These are phyloP conservation scores for Maniola hyperantus DNA, from an alignment of 2,888 invertebrate genomes.

Conservation along the genomic window DNA sequence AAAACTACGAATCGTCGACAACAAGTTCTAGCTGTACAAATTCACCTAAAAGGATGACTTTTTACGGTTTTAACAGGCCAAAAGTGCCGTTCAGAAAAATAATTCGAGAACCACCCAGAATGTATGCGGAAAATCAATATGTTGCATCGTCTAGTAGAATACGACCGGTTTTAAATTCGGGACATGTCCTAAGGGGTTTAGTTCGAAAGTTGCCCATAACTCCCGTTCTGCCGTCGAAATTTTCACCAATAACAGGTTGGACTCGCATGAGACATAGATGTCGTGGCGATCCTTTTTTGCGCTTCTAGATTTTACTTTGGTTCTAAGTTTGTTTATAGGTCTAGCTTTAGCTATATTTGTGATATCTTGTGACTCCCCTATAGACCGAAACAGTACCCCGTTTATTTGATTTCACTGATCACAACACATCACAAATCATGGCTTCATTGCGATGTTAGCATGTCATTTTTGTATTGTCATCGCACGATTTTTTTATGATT, in stretches of 20 bases:
- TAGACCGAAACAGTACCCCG: background rate
- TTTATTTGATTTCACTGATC: conserved; percentile 25
- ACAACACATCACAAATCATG: conserved; percentile 50
- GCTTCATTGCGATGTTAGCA: conserved; percentile 45
- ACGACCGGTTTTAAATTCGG: conserved; percentile 58
- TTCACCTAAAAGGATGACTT: conserved; percentile 83
- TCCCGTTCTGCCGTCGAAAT: conserved; percentile 81
- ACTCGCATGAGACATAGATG: conserved; percentile 57
- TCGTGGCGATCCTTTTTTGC: conserved; percentile 44
- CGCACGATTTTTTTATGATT: conserved; percentile 35
- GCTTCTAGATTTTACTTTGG: conserved; percentile 41
- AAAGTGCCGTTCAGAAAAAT: conserved; percentile 71
- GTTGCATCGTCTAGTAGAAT: conserved; percentile 49
- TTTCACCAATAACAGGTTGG: conserved; percentile 75
- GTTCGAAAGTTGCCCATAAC: conserved; percentile 77
- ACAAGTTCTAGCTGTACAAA: conserved; percentile 85
- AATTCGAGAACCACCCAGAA: conserved; percentile 61
- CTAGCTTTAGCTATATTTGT: conserved; percentile 40
- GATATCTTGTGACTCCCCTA: conserved; percentile 47
- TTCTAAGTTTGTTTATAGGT: conserved; percentile 29
- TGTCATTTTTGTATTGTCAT: conserved; percentile 40
- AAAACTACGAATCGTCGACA: conserved; percentile 85
- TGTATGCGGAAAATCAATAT: conserved; percentile 63
- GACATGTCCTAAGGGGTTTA: conserved; percentile 65
- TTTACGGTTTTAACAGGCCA: conserved; percentile 66